Base-by-base conservation (phyloP, 2,888 invertebrate species). In the Sarcophaga variegata region DNA sequence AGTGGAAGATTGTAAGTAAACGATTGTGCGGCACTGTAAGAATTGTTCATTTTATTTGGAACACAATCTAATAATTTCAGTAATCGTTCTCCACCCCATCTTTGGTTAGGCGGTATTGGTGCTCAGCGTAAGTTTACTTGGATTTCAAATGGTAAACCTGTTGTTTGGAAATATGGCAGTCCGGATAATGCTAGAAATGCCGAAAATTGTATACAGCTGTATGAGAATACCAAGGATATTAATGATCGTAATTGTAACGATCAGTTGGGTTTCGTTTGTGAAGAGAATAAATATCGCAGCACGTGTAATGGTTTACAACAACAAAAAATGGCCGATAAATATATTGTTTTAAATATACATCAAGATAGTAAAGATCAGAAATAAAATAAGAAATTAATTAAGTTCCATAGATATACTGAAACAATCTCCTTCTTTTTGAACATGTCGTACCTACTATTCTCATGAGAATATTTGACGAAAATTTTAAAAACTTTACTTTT, bases 261-360 rank as follows among this genome's bases (percentile, higher is more conserved):
- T 2, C 69, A 64, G 20, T n/a, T 81, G 72, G 85, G 85, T 20
- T 85, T 80, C 60, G 85, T 81, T 4, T 85, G 85, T 78, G 78
- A 81, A 12, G 60, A 70, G 25, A 74, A 62, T 22, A 69, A 59
- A 60, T 60, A 79, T 71, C 14, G 4, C 5, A n/a, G n/a, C 4
- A 17, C 10, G 10, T n/a, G 62, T 54, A 12, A 17, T 20, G 49
- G 20, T 14, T 70, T 49, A 11, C 25, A 69, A 25, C 78, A 63
- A 79, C 20, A 11, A 25, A 49, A 49, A 63, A 12, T 71, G 27
- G 10, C 63, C 20, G 70, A 71, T 37, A 79, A 79, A 37, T 49
- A 79, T 37, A 37, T 79, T 49, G 49, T 79, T 0, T 12, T 79
- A 27, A 79, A 79, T 79, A 79, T 79, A 37, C 71, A 79, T 71